Conservation (phyloP, 2,888 invertebrate species). For the Sminthurides aquaticus region DNA sequence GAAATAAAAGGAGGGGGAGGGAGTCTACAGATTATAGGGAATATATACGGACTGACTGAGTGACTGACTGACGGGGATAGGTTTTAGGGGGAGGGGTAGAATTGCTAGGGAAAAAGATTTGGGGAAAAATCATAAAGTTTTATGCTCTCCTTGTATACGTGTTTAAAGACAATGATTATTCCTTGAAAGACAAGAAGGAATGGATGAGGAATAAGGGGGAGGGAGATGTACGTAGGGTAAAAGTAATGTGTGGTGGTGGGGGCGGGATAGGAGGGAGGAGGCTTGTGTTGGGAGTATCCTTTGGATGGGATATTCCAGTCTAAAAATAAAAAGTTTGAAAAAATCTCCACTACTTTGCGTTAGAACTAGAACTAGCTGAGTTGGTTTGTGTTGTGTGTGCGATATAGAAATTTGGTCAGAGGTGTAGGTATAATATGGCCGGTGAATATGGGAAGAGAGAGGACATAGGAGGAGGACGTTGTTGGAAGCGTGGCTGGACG, state of each 20-base stretch:
- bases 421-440: slow-evolving; percentile 18
- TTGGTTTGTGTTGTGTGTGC: slow-evolving; percentile 1
- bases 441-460: no score
- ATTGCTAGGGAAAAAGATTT: no score
- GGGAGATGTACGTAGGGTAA: not conserved
- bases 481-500: no score
- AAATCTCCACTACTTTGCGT: no score
- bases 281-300: slow-evolving; percentile 3
- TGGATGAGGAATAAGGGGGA: not conserved
- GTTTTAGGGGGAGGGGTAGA: no score
- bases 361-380: no score
- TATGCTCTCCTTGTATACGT: not conserved
- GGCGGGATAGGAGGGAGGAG: not conserved
- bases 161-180: not conserved
- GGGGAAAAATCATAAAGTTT: no score
- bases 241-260: not conserved
- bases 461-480: not conserved
- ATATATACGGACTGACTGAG: not conserved
- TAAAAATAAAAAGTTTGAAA: slow-evolving; percentile 28
- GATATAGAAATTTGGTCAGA: slow-evolving; percentile 34
- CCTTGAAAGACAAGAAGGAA: not conserved
- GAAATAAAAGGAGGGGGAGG: not conserved
- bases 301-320: slow-evolving; percentile 18
- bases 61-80: not conserved
- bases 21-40: not conserved